These are phyloP conservation scores for Toxotes lorentzi DNA, from an alignment of 2,797 vertebrate genomes.

Conservation along the genomic window DNA sequence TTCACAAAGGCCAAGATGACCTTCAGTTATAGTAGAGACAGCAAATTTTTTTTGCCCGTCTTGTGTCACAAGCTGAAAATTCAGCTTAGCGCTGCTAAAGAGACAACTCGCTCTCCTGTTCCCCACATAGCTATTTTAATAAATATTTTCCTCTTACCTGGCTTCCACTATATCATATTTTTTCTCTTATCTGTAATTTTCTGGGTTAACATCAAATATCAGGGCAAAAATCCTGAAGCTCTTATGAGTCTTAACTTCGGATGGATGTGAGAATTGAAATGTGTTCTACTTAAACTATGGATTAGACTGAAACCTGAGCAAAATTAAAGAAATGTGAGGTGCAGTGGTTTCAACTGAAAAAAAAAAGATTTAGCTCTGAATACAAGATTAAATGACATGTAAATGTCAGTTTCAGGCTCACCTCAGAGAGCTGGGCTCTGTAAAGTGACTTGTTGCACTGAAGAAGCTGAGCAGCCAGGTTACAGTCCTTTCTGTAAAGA, in stretches of 20 bases:
- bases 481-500: slow-evolving; percentile 97
- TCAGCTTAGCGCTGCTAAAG: slow-evolving; percentile 15
- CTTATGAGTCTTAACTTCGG: not conserved
- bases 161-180: not conserved
- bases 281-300: not conserved
- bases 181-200: slow-evolving; percentile 6
- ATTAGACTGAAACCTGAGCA: not conserved
- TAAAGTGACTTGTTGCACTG: slow-evolving; percentile 96
- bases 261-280: not conserved
- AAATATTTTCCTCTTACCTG: not conserved
- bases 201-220: slow-evolving; percentile 30
- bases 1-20: slow-evolving; percentile 53
- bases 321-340: not conserved
- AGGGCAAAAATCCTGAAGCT: not conserved
- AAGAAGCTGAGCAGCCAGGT: slow-evolving; percentile 96
- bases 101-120: slow-evolving; percentile 15
- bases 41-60: slow-evolving; percentile 22
- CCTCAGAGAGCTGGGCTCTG: slow-evolving; percentile 95
- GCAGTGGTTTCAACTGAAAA: not conserved
- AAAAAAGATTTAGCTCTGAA: not conserved
- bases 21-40: slow-evolving; percentile 44
- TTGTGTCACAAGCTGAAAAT: slow-evolving; percentile 35
- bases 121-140: slow-evolving; percentile 10
- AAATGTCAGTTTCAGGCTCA: slow-evolving; percentile 72
- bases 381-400: not conserved